Base-by-base conservation (phyloP, 53 echinoderm and acorn worm genomes). In the Paracentrotus lividus region DNA sequence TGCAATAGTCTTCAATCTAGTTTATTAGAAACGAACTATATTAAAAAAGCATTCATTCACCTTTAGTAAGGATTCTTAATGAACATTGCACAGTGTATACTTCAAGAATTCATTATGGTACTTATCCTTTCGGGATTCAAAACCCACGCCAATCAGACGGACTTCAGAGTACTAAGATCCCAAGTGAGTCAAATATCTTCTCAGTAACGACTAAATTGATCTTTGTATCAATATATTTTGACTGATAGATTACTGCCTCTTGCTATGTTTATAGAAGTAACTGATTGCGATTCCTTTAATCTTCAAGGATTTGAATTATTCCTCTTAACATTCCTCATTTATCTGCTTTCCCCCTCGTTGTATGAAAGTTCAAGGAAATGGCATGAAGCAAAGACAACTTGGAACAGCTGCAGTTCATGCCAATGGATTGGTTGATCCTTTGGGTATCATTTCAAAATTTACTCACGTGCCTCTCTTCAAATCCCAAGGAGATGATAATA, bases 271-370 rank as follows among this genome's bases (percentile, higher is more conserved):
- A n/a, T n/a, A 40, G 7, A 72, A 5, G 40, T 40, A 38, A 13
- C 20, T 72, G 20, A 64, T 5, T 21, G 36, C 16, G 20, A 72
- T 81, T n/a, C 47, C 47, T 81, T 40, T 76, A 76, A 4, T 76
- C 76, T 76, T 42, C 18, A 76, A 42, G 42, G 76, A 81, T n/a
- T 81, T 45, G n/a, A 81, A 49, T 24, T 47, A 81, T 81, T 81
- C 16, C 26, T 72, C 18, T 1, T 49, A 45, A 32, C 24, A 81
- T 81, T 81, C 47, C 24, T 23, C 44, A 10, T 81, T n/a, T 47
- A 5, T 26, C 45, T 47, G 81, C 44, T 47, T 44, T 45, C 16
- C 26, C 81, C 81, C 81, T 27, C 0, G 45, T n/a, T 24, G 81
- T 26, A 47, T 26, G 26, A 1, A 45, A n/a, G 26, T 81, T 47